Conservation (phyloP, 2,888 invertebrate genomes). For the Ophion costatus region DNA sequence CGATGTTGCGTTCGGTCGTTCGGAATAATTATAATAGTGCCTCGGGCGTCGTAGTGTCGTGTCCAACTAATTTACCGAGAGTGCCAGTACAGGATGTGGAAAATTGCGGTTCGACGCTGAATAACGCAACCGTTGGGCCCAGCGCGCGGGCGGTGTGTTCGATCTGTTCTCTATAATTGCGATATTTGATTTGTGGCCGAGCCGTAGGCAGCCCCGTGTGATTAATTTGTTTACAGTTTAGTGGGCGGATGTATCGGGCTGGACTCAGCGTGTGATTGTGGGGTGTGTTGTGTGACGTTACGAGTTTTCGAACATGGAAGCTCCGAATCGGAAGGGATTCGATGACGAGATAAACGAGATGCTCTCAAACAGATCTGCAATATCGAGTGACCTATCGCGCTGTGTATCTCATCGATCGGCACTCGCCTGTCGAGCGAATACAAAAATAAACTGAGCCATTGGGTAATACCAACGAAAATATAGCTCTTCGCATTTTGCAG, state of each 20-base stretch:
- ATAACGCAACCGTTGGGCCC: constrained; percentile 57
- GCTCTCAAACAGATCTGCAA: constrained; percentile 24
- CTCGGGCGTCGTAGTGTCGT: constrained; percentile 50
- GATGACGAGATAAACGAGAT: constrained; percentile 50
- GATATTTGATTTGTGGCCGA: constrained; percentile 76
- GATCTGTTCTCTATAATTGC: constrained; percentile 72
- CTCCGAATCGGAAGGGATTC: constrained; percentile 9
- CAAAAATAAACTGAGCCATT: background rate
- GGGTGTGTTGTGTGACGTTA: constrained; percentile 31
- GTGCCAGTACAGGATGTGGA: constrained; percentile 54
- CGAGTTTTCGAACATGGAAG: constrained; percentile 47
- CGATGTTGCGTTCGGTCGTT: constrained; percentile 33
- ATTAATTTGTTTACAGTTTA: constrained; percentile 80
- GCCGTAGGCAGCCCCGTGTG: constrained; percentile 65
- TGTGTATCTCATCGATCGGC: background rate
- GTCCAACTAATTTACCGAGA: constrained; percentile 65
- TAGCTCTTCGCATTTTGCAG: background rate
- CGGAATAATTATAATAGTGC: constrained; percentile 63
- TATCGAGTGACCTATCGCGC: constrained; percentile 34
- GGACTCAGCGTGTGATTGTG: constrained; percentile 44
- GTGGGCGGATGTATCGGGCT: constrained; percentile 68
- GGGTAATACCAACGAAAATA: background rate
- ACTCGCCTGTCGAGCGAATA: background rate
- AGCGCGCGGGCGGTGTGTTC: constrained; percentile 38
- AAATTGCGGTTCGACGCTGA: constrained; percentile 47